Conservation (phyloP, 30 jellyfish, hydroid and myxozoan species). For the Hydractinia symbiolongicarpus region DNA sequence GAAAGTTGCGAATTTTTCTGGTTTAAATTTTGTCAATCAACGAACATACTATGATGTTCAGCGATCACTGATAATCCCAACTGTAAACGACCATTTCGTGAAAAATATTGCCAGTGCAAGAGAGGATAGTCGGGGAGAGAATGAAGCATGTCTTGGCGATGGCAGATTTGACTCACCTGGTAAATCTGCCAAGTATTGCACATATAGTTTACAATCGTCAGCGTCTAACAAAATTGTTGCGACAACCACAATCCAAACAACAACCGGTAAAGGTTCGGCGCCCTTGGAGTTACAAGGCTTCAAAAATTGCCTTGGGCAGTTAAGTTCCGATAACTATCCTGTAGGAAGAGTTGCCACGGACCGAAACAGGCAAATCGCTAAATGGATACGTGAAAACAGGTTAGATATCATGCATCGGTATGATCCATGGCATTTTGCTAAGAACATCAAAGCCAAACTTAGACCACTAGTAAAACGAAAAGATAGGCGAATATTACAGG, state of each 20-base stretch:
- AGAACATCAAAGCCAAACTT: neutral
- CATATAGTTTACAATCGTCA: conserved; percentile 7
- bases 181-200: conserved; percentile 16
- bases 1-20: neutral
- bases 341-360: neutral
- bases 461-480: no score
- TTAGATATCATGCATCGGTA: neutral
- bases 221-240: neutral
- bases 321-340: neutral
- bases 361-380: conserved; percentile 14
- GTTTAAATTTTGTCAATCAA: neutral
- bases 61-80: conserved; percentile 5
- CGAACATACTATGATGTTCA: conserved; percentile 3
- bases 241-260: conserved; percentile 5
- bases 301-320: neutral
- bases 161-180: conserved; percentile 20
- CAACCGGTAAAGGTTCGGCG: neutral
- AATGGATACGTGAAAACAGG: conserved; percentile 22
- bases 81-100: neutral
- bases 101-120: conserved; percentile 4
- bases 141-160: neutral
- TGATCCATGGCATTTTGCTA: conserved; percentile 19
- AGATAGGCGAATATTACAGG: no score
- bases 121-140: neutral
- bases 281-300: conserved; percentile 3